These are phyloP conservation scores for Digitonthophagus gazella DNA, from an alignment of 2,888 invertebrate species.

Conservation along the genomic window DNA sequence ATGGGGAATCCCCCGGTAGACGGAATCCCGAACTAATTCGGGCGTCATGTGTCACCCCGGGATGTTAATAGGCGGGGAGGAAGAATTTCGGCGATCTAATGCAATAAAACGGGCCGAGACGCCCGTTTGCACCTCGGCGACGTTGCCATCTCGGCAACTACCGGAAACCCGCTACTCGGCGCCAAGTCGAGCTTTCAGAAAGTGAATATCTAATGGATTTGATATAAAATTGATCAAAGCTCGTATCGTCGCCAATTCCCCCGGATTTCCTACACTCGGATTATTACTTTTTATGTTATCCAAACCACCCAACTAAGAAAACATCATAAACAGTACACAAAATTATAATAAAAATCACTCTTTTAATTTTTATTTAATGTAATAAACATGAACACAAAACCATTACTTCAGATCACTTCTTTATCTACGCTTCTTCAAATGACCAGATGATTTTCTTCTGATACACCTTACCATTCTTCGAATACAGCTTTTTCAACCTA, in stretches of 20 bases:
- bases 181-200: background rate
- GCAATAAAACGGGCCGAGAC: background rate
- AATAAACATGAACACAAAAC: too few relatives aligned
- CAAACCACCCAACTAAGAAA: too few relatives aligned
- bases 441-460: too few relatives aligned
- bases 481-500: too few relatives aligned
- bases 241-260: background rate
- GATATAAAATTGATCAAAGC: background rate
- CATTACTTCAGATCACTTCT: too few relatives aligned
- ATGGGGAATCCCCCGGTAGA: slow-evolving; percentile 1
- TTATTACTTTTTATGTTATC: too few relatives aligned
- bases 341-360: too few relatives aligned
- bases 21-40: background rate
- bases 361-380: too few relatives aligned
- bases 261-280: background rate
- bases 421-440: too few relatives aligned
- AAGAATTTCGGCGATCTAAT: background rate
- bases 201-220: background rate
- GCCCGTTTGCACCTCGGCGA: background rate
- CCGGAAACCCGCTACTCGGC: background rate
- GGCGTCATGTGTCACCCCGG: background rate
- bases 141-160: background rate
- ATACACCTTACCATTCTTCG: too few relatives aligned
- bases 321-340: too few relatives aligned
- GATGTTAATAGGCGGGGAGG: background rate